Base-by-base conservation (phyloP, 2,113 vertebrate genomes). In the Notothenia coriiceps region DNA sequence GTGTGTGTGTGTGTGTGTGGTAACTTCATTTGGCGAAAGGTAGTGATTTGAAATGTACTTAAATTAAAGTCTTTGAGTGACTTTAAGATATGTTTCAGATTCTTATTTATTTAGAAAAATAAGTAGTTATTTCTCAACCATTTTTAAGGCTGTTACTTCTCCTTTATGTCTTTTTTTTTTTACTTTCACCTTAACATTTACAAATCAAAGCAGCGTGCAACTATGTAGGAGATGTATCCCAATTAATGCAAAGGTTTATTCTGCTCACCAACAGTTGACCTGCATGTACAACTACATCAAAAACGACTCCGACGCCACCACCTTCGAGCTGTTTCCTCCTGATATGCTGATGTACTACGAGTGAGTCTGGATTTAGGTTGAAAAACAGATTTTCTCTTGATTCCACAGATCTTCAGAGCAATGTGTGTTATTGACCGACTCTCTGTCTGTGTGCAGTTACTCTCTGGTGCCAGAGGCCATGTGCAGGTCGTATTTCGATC, bases 211-310 rank as follows among this genome's bases (percentile, higher is more conserved):
- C 12, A 47, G 5, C 8, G 2, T 54, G 29, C 6, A 18, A 10
- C 59, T 11, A 12, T 17, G 40, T 47, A 12, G 33, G 10, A 54
- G 59, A 29, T 29, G 2, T 1, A 11, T 6, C 7, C 1, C 12
- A 2, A 49, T 12, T 3, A 10, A 4, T 5, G 29, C 29, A 47
- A 33, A n/a, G 2, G 2, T 3, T 25, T 10, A 2, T 61, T 10
- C 5, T 71, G 75, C 17, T 83, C 14, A 10, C 25, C 70, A 29
- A 70, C 88, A 96, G 95, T 59, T 96, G 80, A 94, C 91, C 72
- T 96, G 94, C 83, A 96, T 96, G 95, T 92, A 93, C 84, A 89
- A 90, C 85, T 79, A 91, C 79, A 89, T 96, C 1, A 91, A n/a
- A 62, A 20, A 0, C 0, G 82, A 89, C 0, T 0, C 82, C 0